These are phyloP conservation scores for Cephonodes hylas DNA, from an alignment of 2,888 invertebrate species.

Conservation along the genomic window DNA sequence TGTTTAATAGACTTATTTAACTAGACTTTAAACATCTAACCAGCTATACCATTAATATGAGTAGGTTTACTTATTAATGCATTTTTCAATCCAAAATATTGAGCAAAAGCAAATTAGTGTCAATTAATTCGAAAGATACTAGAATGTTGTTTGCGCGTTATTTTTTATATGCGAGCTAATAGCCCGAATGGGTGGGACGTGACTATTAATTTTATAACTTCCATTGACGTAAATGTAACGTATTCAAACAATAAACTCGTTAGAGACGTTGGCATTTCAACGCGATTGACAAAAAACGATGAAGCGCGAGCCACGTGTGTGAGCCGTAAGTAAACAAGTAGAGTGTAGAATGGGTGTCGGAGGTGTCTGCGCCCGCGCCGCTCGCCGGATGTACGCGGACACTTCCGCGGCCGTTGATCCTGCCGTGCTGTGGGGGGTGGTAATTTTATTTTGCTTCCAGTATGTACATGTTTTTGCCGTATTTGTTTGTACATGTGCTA, in stretches of 20 bases:
- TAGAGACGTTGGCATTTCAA: neutral
- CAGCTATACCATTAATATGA: no score
- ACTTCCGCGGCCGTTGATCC: slow-evolving; percentile 62
- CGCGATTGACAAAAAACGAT: neutral
- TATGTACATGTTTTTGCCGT: slow-evolving; percentile 16
- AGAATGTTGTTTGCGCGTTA: neutral
- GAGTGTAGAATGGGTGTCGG: slow-evolving; percentile 11
- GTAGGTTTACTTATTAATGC: no score
- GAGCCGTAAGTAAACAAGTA: slow-evolving; percentile 4
- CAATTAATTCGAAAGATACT: neutral
- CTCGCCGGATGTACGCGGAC: slow-evolving; percentile 56
- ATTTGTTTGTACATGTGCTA: slow-evolving; percentile 50
- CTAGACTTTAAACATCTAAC: no score
- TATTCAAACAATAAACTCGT: neutral
- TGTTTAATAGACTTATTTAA: no score
- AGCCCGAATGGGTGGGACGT: neutral
- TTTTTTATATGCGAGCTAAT: neutral
- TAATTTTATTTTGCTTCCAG: slow-evolving; percentile 44
- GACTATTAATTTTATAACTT: slow-evolving; percentile 9
- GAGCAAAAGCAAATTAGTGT: neutral
- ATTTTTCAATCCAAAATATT: neutral
- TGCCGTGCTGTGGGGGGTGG: slow-evolving; percentile 43
- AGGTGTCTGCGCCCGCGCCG: slow-evolving; percentile 52
- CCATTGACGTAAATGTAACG: neutral
- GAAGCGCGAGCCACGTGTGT: neutral